Conservation (phyloP, 2,113 vertebrate species). For the Dolichotis patagonum region DNA sequence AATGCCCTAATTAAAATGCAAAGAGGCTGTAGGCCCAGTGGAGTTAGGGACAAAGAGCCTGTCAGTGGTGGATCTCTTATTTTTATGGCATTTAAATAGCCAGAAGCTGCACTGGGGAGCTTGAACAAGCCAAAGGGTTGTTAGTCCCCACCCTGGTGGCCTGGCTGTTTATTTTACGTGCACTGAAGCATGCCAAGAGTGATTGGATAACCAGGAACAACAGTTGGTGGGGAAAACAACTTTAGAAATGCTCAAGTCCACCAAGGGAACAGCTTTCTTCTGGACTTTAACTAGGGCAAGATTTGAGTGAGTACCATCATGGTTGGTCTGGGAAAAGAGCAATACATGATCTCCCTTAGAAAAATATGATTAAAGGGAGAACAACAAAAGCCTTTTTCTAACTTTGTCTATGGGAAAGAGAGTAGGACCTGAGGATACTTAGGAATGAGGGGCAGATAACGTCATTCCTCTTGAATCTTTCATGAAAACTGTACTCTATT, state of each 20-base stretch:
- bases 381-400: neutral
- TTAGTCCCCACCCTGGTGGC: slow-evolving; percentile 24
- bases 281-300: slow-evolving; percentile 34
- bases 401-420: neutral
- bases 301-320: neutral
- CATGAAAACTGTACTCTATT: neutral
- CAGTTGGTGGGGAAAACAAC: neutral
- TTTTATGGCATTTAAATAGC: slow-evolving; percentile 51
- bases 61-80: slow-evolving; percentile 52
- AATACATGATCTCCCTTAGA: neutral
- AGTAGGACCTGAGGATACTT: neutral
- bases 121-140: neutral
- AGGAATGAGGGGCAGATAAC: neutral
- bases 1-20: slow-evolving; percentile 75
- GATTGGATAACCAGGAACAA: slow-evolving; percentile 30
- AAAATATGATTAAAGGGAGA: neutral
- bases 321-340: neutral
- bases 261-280: slow-evolving; percentile 16
- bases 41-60: slow-evolving; percentile 69
- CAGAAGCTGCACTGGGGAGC: neutral
- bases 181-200: neutral
- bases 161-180: slow-evolving; percentile 40
- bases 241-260: slow-evolving; percentile 23
- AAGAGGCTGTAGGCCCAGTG: slow-evolving; percentile 31
- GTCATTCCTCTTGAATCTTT: neutral